These are phyloP conservation scores for Smithornis capensis DNA, from an alignment of 2,113 vertebrate species.

Conservation along the genomic window DNA sequence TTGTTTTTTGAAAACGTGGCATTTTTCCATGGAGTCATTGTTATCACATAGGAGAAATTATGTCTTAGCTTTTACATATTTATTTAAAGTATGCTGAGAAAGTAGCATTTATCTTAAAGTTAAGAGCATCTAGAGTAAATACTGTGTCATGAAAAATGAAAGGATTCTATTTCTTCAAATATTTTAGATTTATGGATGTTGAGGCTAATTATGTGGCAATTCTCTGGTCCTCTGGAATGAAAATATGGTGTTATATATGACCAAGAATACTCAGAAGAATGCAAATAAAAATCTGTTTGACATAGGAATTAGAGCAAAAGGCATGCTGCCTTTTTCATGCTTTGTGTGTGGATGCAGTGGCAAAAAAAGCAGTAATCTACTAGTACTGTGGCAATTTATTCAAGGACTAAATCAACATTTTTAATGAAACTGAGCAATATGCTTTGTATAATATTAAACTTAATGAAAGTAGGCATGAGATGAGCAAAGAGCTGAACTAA, in stretches of 20 bases:
- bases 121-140: background rate
- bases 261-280: conserved; percentile 11
- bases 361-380: background rate
- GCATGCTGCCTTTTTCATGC: background rate
- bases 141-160: background rate
- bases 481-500: background rate
- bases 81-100: background rate
- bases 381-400: background rate
- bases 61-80: background rate
- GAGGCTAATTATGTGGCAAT: background rate
- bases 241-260: conserved; percentile 5
- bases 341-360: background rate
- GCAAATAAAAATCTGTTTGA: background rate
- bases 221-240: background rate
- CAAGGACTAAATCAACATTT: background rate
- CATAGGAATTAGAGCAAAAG: background rate
- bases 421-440: background rate
- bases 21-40: background rate
- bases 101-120: background rate
- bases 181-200: background rate
- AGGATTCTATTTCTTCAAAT: background rate
- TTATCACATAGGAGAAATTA: background rate
- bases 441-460: background rate
- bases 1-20: background rate
- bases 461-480: background rate